These are phyloP conservation scores for Poeciliopsis gracilis DNA, from an alignment of 2,797 vertebrate species.

Conservation along the genomic window DNA sequence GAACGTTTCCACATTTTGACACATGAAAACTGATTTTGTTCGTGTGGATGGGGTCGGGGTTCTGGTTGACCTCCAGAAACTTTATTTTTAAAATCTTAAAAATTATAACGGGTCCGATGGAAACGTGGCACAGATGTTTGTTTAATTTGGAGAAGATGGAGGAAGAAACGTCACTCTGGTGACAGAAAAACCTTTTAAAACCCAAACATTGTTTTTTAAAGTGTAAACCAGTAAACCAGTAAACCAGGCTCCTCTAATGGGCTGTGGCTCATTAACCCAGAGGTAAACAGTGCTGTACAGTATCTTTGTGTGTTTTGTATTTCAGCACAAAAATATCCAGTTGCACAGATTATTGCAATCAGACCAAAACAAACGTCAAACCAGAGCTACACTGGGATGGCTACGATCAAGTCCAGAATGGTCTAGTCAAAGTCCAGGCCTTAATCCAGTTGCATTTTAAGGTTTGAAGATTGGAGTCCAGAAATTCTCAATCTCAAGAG, in stretches of 20 bases:
- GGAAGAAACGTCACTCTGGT: too few species aligned
- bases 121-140: too few species aligned
- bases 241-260: background rate
- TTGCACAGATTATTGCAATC: background rate
- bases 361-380: background rate
- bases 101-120: too few species aligned
- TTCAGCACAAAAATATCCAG: background rate
- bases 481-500: background rate
- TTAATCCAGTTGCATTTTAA: background rate
- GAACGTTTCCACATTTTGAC: background rate
- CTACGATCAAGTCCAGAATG: background rate
- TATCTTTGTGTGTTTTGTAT: background rate
- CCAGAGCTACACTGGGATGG: background rate
- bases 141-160: too few species aligned
- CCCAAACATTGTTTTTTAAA: background rate
- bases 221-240: background rate
- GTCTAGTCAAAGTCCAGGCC: background rate
- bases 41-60: too few species aligned
- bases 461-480: background rate
- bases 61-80: too few species aligned
- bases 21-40: background rate
- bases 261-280: background rate
- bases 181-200: background rate
- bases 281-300: background rate
- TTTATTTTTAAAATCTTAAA: too few species aligned